These are phyloP conservation scores for Synergus laeviventris DNA, from an alignment of 2,888 invertebrate species.

Conservation along the genomic window DNA sequence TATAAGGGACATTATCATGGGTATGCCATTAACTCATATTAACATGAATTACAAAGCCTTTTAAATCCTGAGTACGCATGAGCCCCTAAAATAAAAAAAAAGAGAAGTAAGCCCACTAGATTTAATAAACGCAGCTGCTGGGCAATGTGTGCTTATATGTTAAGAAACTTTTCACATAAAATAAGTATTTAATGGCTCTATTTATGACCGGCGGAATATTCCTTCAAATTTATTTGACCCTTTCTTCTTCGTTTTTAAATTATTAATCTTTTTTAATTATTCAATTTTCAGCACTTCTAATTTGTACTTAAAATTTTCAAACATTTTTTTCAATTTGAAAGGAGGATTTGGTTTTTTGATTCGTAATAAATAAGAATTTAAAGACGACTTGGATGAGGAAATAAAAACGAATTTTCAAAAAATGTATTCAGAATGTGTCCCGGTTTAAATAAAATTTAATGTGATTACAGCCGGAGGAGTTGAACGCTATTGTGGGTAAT, in stretches of 20 bases:
- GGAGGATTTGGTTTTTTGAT: too few relatives aligned
- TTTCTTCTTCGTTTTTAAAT: neutral
- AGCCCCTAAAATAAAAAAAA: conserved; percentile 18
- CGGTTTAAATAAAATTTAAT: conserved; percentile 33
- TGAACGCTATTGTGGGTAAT: conserved; percentile 92
- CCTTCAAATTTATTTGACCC: neutral
- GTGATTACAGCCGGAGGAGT: conserved; percentile 86
- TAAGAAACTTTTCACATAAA: conserved; percentile 16
- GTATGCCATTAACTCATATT: conserved; percentile 22
- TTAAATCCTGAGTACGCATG: conserved; percentile 31
- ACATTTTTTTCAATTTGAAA: too few relatives aligned
- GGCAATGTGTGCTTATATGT: conserved; percentile 24
- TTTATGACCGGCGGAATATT: conserved; percentile 5
- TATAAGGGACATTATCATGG: neutral
- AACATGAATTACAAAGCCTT: conserved; percentile 40
- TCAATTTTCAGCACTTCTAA: neutral
- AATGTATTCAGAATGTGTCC: conserved; percentile 7
- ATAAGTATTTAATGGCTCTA: conserved; percentile 28
- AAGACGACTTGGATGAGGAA: neutral
- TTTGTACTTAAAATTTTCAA: too few relatives aligned
- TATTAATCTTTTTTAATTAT: neutral
- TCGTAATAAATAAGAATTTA: too few relatives aligned
- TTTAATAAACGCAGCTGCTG: conserved; percentile 39
- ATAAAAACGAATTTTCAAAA: neutral
- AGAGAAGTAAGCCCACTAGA: conserved; percentile 27